phyloP scores from a whole-genome alignment of 1,140 invertebrate species.

The Episyrphus balteatus region DNA sequence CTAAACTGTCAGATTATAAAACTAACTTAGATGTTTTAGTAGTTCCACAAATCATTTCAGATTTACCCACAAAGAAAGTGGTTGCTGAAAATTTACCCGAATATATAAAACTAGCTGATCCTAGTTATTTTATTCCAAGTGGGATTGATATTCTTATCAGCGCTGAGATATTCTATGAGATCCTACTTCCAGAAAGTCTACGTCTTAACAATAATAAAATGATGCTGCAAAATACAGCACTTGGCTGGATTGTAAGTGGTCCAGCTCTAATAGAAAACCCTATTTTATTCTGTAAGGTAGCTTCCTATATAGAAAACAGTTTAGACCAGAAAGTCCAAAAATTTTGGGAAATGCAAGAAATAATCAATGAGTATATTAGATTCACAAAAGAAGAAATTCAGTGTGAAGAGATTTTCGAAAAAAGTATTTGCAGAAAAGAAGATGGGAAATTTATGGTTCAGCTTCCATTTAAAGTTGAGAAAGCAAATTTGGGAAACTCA shows the following conservation, averaged over 20 bases:
- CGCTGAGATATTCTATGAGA: slow-evolving; percentile 11
- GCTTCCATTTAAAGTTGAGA: slow-evolving; percentile 10
- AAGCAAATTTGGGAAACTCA: slow-evolving; percentile 21
- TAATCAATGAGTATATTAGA: slow-evolving; percentile 1
- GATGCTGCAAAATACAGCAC: slow-evolving; percentile 7
- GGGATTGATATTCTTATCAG: slow-evolving; percentile 18
- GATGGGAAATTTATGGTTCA: slow-evolving; percentile 12
- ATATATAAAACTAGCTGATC: slow-evolving; percentile 16
- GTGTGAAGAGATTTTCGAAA: slow-evolving; percentile 9
- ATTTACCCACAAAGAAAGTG: not conserved
- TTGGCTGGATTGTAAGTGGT: slow-evolving; percentile 12
- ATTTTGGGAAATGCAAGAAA: slow-evolving; percentile 19
- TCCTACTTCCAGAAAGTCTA: slow-evolving; percentile 10
- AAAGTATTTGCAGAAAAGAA: not conserved
- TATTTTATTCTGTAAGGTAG: not conserved
- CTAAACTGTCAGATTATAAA: not conserved
- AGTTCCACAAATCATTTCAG: not conserved
- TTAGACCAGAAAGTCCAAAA: slow-evolving; percentile 9
- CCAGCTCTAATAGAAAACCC: not conserved
- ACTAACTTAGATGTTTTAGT: slow-evolving; percentile 2
- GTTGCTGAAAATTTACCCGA: slow-evolving; percentile 3
- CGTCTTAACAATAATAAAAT: not conserved
- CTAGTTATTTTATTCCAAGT: slow-evolving; percentile 16
- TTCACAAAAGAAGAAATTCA: slow-evolving; percentile 5
- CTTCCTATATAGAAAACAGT: not conserved